phyloP scores from a whole-genome alignment of 2,797 vertebrate genomes.

The Eremophila alpestris region DNA sequence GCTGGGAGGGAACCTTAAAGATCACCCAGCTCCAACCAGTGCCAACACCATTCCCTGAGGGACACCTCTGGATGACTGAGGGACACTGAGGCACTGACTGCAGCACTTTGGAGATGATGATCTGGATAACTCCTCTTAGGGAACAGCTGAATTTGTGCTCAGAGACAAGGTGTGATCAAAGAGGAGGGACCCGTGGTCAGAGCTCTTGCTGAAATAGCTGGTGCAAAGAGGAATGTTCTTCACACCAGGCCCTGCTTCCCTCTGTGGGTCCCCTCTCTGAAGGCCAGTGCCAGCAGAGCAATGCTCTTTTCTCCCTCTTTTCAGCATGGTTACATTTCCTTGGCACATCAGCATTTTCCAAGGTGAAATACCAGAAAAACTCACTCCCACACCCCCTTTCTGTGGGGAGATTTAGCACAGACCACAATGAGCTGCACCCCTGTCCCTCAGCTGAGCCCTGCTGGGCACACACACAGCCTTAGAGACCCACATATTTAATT shows the following conservation, averaged over 20 bases:
- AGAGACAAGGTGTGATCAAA: background rate
- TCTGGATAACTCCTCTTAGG: background rate
- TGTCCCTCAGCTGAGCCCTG: background rate
- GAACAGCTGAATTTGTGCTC: accelerated
- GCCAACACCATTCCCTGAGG: background rate
- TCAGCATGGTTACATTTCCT: background rate
- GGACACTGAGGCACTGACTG: background rate
- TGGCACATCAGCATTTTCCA: background rate
- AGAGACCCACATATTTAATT: background rate
- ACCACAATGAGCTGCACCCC: accelerated
- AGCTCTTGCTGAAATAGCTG: background rate
- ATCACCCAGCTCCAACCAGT: background rate
- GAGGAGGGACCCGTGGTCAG: background rate
- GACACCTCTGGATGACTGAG: background rate
- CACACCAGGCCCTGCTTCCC: background rate
- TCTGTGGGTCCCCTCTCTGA: background rate
- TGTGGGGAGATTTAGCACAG: background rate
- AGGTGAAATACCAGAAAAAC: background rate
- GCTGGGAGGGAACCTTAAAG: background rate
- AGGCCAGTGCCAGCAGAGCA: background rate
- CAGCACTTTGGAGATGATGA: accelerated
- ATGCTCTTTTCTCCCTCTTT: background rate
- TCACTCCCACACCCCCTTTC: background rate
- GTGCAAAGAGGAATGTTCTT: background rate
- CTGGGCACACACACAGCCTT: background rate